Evolutionary conservation across 1,140 invertebrate genomes (phyloP).

Genomic region (Hesperophylax magnus): DNA sequence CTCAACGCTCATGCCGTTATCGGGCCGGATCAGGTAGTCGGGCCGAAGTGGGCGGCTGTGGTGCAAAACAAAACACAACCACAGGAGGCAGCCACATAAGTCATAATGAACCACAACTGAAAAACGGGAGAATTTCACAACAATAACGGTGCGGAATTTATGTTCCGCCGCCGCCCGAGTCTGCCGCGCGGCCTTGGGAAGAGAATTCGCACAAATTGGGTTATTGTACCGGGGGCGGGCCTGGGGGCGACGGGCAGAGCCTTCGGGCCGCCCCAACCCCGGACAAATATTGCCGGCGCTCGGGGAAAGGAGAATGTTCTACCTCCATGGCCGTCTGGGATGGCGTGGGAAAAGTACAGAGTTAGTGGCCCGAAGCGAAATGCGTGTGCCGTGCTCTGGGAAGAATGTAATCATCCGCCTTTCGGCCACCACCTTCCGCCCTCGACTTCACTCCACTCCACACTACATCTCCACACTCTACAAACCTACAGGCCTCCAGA

Average conservation of each 20-base stretch:
- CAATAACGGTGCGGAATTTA: slow-evolving; percentile 56
- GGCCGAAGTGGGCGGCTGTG: slow-evolving; percentile 14
- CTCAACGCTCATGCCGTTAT: background rate
- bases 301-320: slow-evolving; percentile 43
- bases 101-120: slow-evolving; percentile 47
- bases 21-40: slow-evolving; percentile 2
- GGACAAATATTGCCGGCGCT: slow-evolving; percentile 44
- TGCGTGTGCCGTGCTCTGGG: slow-evolving; percentile 32
- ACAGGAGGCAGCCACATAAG: slow-evolving; percentile 27
- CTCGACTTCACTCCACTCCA: too few species aligned
- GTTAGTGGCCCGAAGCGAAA: slow-evolving; percentile 40
- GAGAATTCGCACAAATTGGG: slow-evolving; percentile 58
- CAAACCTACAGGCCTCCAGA: background rate
- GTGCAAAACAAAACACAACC: slow-evolving; percentile 34
- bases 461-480: too few species aligned
- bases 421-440: slow-evolving; percentile 17
- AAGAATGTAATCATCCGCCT: slow-evolving; percentile 43
- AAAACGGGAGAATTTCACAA: slow-evolving; percentile 50
- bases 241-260: slow-evolving; percentile 21
- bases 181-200: slow-evolving; percentile 55
- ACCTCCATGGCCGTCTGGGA: slow-evolving; percentile 52
- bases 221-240: slow-evolving; percentile 55
- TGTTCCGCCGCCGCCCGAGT: slow-evolving; percentile 49
- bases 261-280: background rate
- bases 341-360: slow-evolving; percentile 54